Percentiles rank a stretch among this genome's conserved stretches.
Evolutionary conservation across 2,797 vertebrate species (phyloP).

Genomic region (Numenius phaeopus): DNA sequence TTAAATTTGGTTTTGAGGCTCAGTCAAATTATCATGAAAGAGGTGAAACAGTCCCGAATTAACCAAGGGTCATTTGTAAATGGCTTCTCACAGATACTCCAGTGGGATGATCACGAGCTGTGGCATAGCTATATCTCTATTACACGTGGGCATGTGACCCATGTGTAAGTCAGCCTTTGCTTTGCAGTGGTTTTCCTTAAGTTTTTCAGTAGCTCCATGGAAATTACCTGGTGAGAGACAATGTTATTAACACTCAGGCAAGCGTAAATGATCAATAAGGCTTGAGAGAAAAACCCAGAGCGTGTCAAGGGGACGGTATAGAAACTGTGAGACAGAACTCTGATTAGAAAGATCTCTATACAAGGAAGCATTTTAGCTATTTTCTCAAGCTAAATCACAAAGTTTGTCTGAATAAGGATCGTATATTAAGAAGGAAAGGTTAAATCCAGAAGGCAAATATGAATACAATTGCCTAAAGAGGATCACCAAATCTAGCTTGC

Average conservation of each 20-base stretch:
- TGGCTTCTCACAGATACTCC: neutral
- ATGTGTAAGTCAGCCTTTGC: neutral
- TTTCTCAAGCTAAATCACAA: neutral
- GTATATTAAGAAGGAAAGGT: neutral
- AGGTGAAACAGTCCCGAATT: slow-evolving; percentile 46
- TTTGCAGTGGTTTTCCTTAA: neutral
- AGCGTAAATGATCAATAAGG: neutral
- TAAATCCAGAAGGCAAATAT: neutral
- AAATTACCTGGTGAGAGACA: neutral
- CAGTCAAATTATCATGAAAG: slow-evolving; percentile 46
- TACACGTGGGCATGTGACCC: neutral
- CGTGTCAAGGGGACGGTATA: accelerated
- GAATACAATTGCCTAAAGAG: neutral
- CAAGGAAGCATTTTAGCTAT: neutral
- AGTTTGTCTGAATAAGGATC: neutral
- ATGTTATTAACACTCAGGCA: neutral
- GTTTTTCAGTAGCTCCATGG: neutral
- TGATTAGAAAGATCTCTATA: neutral
- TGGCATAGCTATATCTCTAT: neutral
- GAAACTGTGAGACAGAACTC: neutral
- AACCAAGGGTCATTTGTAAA: slow-evolving; percentile 8
- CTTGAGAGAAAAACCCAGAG: neutral
- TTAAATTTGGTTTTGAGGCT: slow-evolving; percentile 21
- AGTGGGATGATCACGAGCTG: neutral
- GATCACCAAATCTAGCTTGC: neutral